phyloP scores from a whole-genome alignment of 2,113 vertebrate species.

The Grammomys surdaster region DNA sequence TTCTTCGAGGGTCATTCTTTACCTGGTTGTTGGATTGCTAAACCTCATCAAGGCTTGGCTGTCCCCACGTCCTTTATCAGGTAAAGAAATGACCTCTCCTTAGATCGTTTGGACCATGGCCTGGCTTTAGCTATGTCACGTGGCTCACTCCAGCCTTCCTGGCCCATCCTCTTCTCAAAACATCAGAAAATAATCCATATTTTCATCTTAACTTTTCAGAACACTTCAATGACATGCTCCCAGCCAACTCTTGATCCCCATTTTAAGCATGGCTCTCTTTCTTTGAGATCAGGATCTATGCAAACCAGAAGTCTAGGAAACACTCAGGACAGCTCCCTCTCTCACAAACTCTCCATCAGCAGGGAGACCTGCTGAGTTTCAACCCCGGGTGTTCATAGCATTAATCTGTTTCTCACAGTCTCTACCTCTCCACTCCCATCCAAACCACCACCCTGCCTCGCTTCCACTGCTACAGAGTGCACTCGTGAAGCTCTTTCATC shows the following conservation, averaged over 20 bases:
- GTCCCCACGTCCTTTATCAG: not conserved
- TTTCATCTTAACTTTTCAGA: slow-evolving; percentile 53
- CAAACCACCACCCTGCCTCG: not conserved
- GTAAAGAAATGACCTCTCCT: not conserved
- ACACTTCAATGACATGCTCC: not conserved
- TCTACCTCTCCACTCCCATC: not conserved
- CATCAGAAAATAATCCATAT: not conserved
- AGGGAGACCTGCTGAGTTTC: slow-evolving; percentile 1
- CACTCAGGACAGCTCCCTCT: not conserved
- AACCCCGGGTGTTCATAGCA: not conserved
- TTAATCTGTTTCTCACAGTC: not conserved
- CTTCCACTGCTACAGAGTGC: not conserved
- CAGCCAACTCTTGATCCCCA: not conserved
- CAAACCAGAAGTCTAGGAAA: not conserved
- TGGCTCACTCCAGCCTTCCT: not conserved
- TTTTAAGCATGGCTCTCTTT: not conserved
- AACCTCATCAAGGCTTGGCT: not conserved
- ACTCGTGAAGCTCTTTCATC: not conserved
- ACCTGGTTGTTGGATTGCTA: not conserved
- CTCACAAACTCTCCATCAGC: not conserved
- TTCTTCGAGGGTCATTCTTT: slow-evolving; percentile 22
- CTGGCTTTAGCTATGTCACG: not conserved
- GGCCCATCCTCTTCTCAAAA: not conserved
- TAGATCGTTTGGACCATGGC: not conserved
- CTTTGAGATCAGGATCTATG: not conserved